Percentiles rank a stretch among this genome's conserved stretches.
phyloP scores from a whole-genome alignment of 2,888 invertebrate genomes.

The Hyposoter didymator region DNA sequence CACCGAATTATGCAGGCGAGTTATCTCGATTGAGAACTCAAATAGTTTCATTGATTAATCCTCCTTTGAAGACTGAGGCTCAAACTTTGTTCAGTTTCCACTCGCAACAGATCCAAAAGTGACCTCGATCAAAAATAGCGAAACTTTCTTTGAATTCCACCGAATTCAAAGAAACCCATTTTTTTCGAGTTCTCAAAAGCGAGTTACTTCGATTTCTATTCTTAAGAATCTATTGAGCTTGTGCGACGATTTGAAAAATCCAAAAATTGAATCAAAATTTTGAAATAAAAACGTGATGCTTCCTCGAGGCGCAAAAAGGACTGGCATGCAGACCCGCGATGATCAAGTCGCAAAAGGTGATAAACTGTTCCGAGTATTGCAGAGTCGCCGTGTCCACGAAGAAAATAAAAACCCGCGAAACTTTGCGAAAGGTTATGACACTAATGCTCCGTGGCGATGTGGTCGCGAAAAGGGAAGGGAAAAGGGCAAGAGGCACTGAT shows the following conservation, averaged over 20 bases:
- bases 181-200: not conserved
- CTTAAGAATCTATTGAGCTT: not conserved
- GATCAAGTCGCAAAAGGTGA: not conserved
- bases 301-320: not conserved
- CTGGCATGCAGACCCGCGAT: not conserved
- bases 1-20: conserved; percentile 44
- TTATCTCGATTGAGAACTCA: conserved; percentile 8
- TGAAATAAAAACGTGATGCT: not conserved
- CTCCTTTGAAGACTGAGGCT: not conserved
- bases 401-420: conserved; percentile 26
- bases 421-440: conserved; percentile 11
- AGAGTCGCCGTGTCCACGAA: not conserved
- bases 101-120: conserved; percentile 1
- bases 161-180: not conserved
- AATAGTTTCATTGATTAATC: conserved; percentile 23
- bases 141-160: not conserved
- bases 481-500: not conserved
- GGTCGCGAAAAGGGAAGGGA: conserved; percentile 7
- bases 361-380: not conserved
- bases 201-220: not conserved
- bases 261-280: not conserved
- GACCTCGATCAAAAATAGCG: not conserved
- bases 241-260: not conserved
- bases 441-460: conserved; percentile 22
- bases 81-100: not conserved